These are phyloP conservation scores for Macrophya annulata DNA, from an alignment of 2,888 invertebrate genomes.

Conservation along the genomic window DNA sequence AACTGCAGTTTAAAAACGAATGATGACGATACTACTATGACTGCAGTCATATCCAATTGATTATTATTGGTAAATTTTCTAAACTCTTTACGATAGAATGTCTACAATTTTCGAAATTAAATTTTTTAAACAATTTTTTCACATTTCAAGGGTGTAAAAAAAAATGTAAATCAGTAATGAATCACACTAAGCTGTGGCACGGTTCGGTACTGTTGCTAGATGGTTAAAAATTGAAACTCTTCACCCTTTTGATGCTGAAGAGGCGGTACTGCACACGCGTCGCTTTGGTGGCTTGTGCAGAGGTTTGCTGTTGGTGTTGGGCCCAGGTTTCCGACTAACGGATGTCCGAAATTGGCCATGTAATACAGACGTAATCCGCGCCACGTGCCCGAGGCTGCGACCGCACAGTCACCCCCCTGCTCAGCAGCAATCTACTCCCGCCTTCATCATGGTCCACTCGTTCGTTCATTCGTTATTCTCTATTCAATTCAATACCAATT, in stretches of 20 bases:
- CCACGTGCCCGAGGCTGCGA: constrained; percentile 73
- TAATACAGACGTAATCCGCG: constrained; percentile 75
- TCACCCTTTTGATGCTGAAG: constrained; percentile 1
- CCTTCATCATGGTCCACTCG: constrained; percentile 54
- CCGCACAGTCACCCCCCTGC: constrained; percentile 49
- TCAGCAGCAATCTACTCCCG: constrained; percentile 52
- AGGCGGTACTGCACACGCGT: constrained; percentile 29
- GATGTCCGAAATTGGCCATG: constrained; percentile 74
- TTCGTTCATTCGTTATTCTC: constrained; percentile 70
- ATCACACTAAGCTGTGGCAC: neutral
- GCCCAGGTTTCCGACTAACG: constrained; percentile 42
- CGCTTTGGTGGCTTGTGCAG: neutral
- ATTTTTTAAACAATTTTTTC: neutral
- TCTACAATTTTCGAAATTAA: neutral
- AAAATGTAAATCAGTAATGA: constrained; percentile 5
- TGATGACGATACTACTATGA: no score
- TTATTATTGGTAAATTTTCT: neutral
- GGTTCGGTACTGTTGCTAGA: neutral
- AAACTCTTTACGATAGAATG: neutral
- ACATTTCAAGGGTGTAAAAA: neutral
- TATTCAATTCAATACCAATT: constrained; percentile 73
- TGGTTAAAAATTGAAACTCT: constrained; percentile 41
- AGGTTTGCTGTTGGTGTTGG: constrained; percentile 7
- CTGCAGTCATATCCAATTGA: no score
- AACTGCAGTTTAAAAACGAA: no score